phyloP scores from a whole-genome alignment of 2,888 invertebrate species.

The Opisthograptis luteolata region DNA sequence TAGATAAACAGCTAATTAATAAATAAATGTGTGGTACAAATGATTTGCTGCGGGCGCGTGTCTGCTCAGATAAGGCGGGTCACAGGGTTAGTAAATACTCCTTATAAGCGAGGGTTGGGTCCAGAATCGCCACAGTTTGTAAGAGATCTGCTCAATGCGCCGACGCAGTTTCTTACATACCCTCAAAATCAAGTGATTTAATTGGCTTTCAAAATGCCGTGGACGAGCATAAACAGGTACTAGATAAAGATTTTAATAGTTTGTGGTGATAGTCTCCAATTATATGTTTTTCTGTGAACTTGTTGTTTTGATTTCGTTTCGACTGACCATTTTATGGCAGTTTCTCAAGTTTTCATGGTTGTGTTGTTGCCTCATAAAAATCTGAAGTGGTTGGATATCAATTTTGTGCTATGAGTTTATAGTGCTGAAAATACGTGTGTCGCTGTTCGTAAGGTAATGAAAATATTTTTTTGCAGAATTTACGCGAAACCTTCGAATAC shows the following conservation, averaged over 20 bases:
- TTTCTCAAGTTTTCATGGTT: slow-evolving; percentile 6
- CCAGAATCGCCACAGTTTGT: slow-evolving; percentile 55
- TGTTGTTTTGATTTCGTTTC: slow-evolving; percentile 6
- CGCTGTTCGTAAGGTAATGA: slow-evolving; percentile 1
- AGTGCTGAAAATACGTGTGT: neutral
- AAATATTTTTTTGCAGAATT: slow-evolving; percentile 62
- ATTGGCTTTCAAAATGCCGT: slow-evolving; percentile 66
- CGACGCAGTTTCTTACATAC: slow-evolving; percentile 74
- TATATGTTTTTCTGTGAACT: neutral
- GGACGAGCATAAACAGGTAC: slow-evolving; percentile 81
- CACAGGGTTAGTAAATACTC: slow-evolving; percentile 69
- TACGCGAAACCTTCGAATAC: slow-evolving; percentile 80
- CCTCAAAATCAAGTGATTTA: slow-evolving; percentile 72
- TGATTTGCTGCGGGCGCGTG: slow-evolving; percentile 66
- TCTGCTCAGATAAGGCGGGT: slow-evolving; percentile 68
- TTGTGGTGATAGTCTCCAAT: neutral
- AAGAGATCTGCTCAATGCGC: slow-evolving; percentile 55
- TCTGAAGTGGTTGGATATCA: slow-evolving; percentile 1
- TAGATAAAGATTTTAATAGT: neutral
- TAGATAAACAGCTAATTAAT: slow-evolving; percentile 29
- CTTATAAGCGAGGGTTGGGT: slow-evolving; percentile 62
- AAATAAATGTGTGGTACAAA: slow-evolving; percentile 42
- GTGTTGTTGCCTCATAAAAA: slow-evolving; percentile 3
- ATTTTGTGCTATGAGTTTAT: neutral
- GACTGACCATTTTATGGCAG: slow-evolving; percentile 16